These are phyloP conservation scores for Lycia hirtaria DNA, from an alignment of 2,888 invertebrate species.

Conservation along the genomic window DNA sequence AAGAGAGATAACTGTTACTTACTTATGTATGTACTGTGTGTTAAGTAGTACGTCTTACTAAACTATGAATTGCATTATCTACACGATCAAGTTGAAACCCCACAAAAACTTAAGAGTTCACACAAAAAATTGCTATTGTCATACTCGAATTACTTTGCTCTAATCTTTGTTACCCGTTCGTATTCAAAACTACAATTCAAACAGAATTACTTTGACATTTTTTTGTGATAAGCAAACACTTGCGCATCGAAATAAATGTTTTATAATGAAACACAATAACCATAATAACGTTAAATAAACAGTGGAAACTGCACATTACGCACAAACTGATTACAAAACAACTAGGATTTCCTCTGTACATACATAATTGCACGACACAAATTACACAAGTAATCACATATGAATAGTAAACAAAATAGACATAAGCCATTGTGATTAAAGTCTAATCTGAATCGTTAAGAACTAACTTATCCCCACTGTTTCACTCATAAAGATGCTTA, in stretches of 20 bases:
- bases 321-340: constrained; percentile 72
- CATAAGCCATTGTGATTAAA: constrained; percentile 43
- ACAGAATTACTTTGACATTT: constrained; percentile 53
- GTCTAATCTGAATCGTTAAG: constrained; percentile 41
- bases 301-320: constrained; percentile 64
- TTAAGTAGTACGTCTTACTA: constrained; percentile 21
- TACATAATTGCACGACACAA: constrained; percentile 74
- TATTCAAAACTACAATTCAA: constrained; percentile 47
- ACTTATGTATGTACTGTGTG: neutral
- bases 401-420: constrained; percentile 60
- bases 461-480: constrained; percentile 33
- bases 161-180: constrained; percentile 28
- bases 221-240: constrained; percentile 49
- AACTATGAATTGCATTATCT: constrained; percentile 26
- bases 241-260: constrained; percentile 66
- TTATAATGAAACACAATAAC: constrained; percentile 79
- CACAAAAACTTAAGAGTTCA: constrained; percentile 17
- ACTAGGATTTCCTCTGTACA: constrained; percentile 70
- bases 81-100: constrained; percentile 12
- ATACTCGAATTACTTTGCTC: constrained; percentile 27
- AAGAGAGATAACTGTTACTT: neutral
- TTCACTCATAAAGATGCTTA: constrained; percentile 29
- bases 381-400: constrained; percentile 74
- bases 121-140: constrained; percentile 23
- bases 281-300: constrained; percentile 72